Evolutionary conservation across 2,888 invertebrate genomes (phyloP).

Genomic region (Chaetoderma sp.): DNA sequence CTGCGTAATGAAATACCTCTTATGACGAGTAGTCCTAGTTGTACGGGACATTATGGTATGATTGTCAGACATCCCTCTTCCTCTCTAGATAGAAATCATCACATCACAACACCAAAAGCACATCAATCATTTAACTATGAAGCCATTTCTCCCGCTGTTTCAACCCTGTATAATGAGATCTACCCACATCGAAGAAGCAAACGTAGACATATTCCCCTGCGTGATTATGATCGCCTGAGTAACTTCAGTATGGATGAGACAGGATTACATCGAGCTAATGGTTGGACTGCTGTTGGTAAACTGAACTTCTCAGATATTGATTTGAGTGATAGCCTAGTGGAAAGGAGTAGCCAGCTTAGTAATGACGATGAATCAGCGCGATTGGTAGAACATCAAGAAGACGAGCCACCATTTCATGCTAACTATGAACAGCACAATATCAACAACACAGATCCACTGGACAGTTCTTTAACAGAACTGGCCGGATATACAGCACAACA

Average conservation of each 20-base stretch:
- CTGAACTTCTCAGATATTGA: slow-evolving; percentile 8
- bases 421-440: no score
- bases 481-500: no score
- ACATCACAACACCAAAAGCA: background rate
- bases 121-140: background rate
- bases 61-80: background rate
- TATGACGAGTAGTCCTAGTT: slow-evolving; percentile 4
- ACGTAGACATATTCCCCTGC: background rate
- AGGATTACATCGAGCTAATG: background rate
- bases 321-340: background rate
- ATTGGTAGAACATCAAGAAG: no score
- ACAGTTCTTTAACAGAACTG: no score
- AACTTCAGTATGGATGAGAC: background rate
- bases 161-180: background rate
- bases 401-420: no score
- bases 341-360: no score
- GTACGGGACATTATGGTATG: background rate
- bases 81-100: background rate
- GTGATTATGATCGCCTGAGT: background rate
- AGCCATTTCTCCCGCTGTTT: background rate
- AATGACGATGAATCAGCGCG: no score
- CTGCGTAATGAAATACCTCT: no score
- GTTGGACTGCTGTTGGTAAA: background rate
- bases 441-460: no score
- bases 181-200: slow-evolving; percentile 8